Base-by-base conservation (phyloP, 2,113 vertebrate species). In the Microtus montanus region DNA sequence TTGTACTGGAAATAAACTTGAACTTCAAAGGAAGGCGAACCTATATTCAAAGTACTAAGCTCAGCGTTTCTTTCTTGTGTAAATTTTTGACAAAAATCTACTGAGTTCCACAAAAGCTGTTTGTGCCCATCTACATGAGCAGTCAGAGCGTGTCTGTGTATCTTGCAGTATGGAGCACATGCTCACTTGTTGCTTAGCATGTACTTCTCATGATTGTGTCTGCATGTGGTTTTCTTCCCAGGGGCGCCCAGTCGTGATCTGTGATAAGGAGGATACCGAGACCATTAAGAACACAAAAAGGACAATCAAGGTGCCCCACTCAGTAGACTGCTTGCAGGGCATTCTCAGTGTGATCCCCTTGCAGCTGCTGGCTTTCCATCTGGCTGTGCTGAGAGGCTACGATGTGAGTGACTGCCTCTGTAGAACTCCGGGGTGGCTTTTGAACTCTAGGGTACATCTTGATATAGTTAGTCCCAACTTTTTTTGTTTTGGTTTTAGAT, bases 251-350 rank as follows among this genome's bases (percentile, higher is more conserved):
- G 99, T 99, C 4, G 99, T 99, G 86, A 99, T 99, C 80, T 99
- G 99, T 73, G 99, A 99, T 97, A 99, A 99, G 97, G 99, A 99
- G 5, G 99, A 99, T 97, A 99, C 98, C 0, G 99, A 99, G 98
- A 99, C 99, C 73, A 99, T 99, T 78, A 99, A 99, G 96, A 99
- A 98, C 98, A 99, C 99, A 4, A 99, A 99, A 80, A 99, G 99
- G 93, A 99, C 98, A 0, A 99, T 99, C 97, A 99, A 99, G 96
- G 99, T 99, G 94, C 99, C 99, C 66, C 99, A 99, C 96, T 99
- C 99, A 0, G 99, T 99, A 98, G 99, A 99, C 98, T 99, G 99
- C 87, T 98, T 99, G 96, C 99, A 99, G 98, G 99, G 99, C 33
- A 98, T 99, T 97, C 99, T 99, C 93, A 99, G 99, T 0, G 99